These are phyloP conservation scores for Drosophila colorata DNA, from an alignment of 2,888 invertebrate genomes.

Conservation along the genomic window DNA sequence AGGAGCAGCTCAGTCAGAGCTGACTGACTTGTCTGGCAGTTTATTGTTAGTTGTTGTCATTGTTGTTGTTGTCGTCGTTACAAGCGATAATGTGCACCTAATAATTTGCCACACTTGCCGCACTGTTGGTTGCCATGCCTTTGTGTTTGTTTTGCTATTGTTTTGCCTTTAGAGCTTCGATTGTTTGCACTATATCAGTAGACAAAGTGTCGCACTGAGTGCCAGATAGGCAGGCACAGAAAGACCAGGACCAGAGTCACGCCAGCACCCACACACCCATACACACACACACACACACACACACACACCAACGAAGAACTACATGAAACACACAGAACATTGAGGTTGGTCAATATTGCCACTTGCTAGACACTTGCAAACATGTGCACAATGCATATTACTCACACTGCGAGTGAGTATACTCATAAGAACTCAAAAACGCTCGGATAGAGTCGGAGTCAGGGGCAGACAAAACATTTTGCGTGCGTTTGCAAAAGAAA, in stretches of 20 bases:
- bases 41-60: slow-evolving; percentile 24
- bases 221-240: slow-evolving; percentile 35
- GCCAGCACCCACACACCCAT: slow-evolving; percentile 19
- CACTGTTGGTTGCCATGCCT: slow-evolving; percentile 32
- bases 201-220: slow-evolving; percentile 74
- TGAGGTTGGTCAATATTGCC: slow-evolving; percentile 61
- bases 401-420: slow-evolving; percentile 4
- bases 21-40: slow-evolving; percentile 28
- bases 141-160: slow-evolving; percentile 55
- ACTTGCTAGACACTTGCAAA: slow-evolving; percentile 42
- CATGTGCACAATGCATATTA: slow-evolving; percentile 32
- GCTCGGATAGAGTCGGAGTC: slow-evolving; percentile 2
- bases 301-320: background rate
- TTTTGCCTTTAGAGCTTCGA: slow-evolving; percentile 41
- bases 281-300: slow-evolving; percentile 1
- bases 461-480: background rate
- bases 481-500: slow-evolving; percentile 2
- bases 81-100: slow-evolving; percentile 52
- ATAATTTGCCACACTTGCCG: slow-evolving; percentile 66
- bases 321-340: slow-evolving; percentile 1
- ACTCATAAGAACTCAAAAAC: slow-evolving; percentile 5
- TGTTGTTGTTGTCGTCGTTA: slow-evolving; percentile 11
- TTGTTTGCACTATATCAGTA: slow-evolving; percentile 71
- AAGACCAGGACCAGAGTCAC: slow-evolving; percentile 40
- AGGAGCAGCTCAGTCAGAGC: slow-evolving; percentile 20